Conservation (phyloP, 2,888 invertebrate genomes). For the Drosophila maculinotata region DNA sequence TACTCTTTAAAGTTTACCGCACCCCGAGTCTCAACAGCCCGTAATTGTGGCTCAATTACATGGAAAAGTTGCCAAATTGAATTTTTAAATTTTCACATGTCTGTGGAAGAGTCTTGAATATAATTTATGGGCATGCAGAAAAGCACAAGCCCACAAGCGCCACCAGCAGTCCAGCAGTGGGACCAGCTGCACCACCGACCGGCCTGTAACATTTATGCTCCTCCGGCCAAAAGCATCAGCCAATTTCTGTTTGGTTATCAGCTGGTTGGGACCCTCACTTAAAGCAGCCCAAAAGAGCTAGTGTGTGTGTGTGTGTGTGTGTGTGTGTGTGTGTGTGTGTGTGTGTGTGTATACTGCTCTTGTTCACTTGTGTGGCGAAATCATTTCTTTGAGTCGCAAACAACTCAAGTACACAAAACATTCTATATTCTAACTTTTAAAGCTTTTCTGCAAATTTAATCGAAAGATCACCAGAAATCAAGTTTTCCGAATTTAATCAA, state of each 20-base stretch:
- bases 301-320: conserved; percentile 10
- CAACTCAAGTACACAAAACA: conserved; percentile 12
- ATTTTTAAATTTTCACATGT: conserved; percentile 75
- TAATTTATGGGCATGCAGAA: conserved; percentile 69
- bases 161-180: conserved; percentile 2
- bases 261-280: conserved; percentile 30
- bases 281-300: conserved; percentile 9
- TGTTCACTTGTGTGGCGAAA: conserved; percentile 10
- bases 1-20: conserved; percentile 68
- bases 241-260: conserved; percentile 30
- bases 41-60: conserved; percentile 79
- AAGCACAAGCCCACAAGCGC: conserved; percentile 24
- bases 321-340: neutral
- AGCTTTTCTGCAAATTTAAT: conserved; percentile 6
- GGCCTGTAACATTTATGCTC: conserved; percentile 6
- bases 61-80: conserved; percentile 80
- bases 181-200: conserved; percentile 32
- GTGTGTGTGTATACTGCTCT: too few relatives aligned
- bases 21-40: conserved; percentile 43
- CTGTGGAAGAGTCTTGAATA: conserved; percentile 52
- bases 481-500: neutral
- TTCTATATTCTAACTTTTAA: conserved; percentile 18
- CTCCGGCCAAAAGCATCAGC: conserved; percentile 18
- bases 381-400: conserved; percentile 26
- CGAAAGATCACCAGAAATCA: neutral